Conservation (phyloP, 2,888 invertebrate species). For the Heteromyza rotundicornis region DNA sequence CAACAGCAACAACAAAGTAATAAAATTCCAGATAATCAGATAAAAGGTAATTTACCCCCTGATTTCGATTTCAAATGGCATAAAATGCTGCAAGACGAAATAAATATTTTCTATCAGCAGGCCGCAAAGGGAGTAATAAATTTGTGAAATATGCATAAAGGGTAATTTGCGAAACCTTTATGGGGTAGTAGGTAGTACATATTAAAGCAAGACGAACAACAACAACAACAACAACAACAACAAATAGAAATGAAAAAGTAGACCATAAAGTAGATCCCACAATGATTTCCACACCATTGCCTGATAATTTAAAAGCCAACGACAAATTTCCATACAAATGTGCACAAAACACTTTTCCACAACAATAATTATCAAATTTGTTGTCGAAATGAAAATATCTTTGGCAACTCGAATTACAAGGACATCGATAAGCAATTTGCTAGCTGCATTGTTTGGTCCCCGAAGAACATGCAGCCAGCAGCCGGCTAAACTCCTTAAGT, state of each 20-base stretch:
- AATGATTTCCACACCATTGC: neutral
- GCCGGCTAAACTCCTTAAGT: constrained; percentile 24
- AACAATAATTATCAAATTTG: constrained; percentile 32
- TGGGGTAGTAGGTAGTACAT: constrained; percentile 10
- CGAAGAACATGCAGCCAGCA: neutral
- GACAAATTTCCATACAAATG: neutral
- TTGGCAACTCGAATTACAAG: neutral
- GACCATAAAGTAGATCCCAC: neutral
- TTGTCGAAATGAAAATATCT: constrained; percentile 28
- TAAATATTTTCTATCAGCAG: constrained; percentile 20
- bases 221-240: constrained; percentile 10
- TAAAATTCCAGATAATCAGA: constrained; percentile 32
- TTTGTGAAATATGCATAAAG: constrained; percentile 35
- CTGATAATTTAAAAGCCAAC: neutral
- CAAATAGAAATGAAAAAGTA: no score
- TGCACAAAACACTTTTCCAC: constrained; percentile 1
- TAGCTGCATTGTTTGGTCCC: neutral
- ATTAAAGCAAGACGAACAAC: constrained; percentile 23
- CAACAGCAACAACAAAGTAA: constrained; percentile 14
- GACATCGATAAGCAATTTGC: neutral
- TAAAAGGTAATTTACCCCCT: constrained; percentile 23
- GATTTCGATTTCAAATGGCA: neutral
- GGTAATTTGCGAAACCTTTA: constrained; percentile 28
- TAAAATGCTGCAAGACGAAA: neutral
- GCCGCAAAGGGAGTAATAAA: constrained; percentile 31